Evolutionary conservation across 2,888 invertebrate genomes (phyloP), one percentile per base, ranked within the genome.

Genomic region (Philonicus albiceps): DNA sequence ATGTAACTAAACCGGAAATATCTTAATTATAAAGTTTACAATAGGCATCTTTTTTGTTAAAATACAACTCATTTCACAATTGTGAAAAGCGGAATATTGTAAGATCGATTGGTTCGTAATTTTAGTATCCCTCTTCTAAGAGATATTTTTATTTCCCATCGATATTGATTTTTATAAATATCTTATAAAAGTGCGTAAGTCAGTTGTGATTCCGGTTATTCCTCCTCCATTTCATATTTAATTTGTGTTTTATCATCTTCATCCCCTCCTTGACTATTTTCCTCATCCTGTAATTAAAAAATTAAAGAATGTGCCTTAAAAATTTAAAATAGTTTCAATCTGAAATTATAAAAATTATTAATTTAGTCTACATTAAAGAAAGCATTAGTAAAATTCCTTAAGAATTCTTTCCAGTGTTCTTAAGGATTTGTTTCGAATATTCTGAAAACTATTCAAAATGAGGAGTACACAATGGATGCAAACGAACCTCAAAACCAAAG

Each of bases 401-500:
- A n/a, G n/a, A n/a, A n/a, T n/a, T n/a, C n/a, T n/a, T n/a, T n/a
- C n/a, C n/a, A n/a, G n/a, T n/a, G n/a, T n/a, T n/a, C n/a, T n/a
- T n/a, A n/a, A n/a, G n/a, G 31, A 31, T 5, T 31, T 31, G 31
- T 31, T 31, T n/a, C n/a, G n/a, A n/a, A n/a, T n/a, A n/a, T n/a
- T n/a, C n/a, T n/a, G n/a, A n/a, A n/a, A n/a, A n/a, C n/a, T n/a
- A n/a, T n/a, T n/a, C n/a, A n/a, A n/a, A n/a, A n/a, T n/a, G n/a
- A n/a, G n/a, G n/a, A n/a, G n/a, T n/a, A n/a, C 49, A 3, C 13
- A 53, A 53, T 53, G 5, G n/a, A 53, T 3, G 2, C 4, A 53
- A n/a, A 84, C 55, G 93, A 90, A 95, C 96, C 91, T 96, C 96
- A 92, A 97, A 97, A 2, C 97, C 97, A 89, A 97, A 97, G 91